Percentiles rank a stretch among this genome's conserved stretches.
Conservation (phyloP, 2,113 vertebrate species). For the Camelus bactrianus region DNA sequence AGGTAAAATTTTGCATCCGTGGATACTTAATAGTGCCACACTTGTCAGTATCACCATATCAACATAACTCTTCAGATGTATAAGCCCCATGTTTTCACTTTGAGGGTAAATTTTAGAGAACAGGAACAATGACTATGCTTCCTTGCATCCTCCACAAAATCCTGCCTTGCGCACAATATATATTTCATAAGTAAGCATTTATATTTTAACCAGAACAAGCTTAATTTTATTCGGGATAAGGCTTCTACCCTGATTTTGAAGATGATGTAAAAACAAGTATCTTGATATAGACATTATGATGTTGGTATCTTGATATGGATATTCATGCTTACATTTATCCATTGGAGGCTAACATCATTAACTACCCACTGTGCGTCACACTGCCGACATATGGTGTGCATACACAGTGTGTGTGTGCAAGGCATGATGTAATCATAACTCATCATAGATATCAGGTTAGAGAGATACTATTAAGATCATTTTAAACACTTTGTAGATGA, state of each 20-base stretch:
- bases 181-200: background rate
- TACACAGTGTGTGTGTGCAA: background rate
- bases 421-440: background rate
- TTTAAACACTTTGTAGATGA: background rate
- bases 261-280: background rate
- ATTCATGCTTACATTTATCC: background rate
- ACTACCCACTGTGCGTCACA: background rate
- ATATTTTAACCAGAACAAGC: background rate
- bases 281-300: background rate
- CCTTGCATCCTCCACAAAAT: background rate
- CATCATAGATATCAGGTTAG: background rate
- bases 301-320: background rate
- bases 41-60: background rate
- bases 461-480: background rate
- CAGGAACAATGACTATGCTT: background rate
- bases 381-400: background rate
- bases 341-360: background rate
- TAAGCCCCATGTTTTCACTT: background rate
- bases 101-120: background rate
- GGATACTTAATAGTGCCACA: background rate
- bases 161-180: background rate
- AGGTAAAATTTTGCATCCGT: background rate
- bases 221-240: background rate
- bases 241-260: background rate
- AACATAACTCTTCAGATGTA: background rate